Base-by-base conservation (phyloP, 30 jellyfish, hydroid and myxozoan genomes). In the Phacellophora camtschatica region DNA sequence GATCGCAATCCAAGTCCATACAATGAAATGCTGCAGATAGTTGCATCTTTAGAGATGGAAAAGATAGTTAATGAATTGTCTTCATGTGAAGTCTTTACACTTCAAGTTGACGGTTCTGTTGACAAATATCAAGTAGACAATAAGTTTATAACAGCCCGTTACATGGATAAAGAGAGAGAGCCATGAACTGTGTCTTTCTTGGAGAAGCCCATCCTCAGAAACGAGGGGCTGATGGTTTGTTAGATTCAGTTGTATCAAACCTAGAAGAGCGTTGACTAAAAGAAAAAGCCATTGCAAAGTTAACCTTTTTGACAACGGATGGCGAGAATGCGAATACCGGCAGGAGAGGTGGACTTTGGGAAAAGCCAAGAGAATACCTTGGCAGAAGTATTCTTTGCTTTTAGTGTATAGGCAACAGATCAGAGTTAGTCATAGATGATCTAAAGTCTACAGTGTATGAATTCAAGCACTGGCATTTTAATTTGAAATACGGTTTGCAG, bases 201-300 rank as follows among this genome's bases (percentile, higher is more conserved):
- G 84, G 84, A 7, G 84, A 37, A 13, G 25, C 45, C 13, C 43
- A 76, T 8, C 39, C 77, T 70, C 77, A 70, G 48, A 45, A 42
- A 25, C 46, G 76, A 37, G 84, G 84, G 39, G 76, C 84, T 2
- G 51, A 70, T 16, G 84, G 84, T 8, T 76, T 70, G 36, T 43
- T 70, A 70, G 84, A 70, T 70, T 76, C 84, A 37, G 77, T 70
- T 70, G 30, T 63, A 63, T 5, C 27, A 22, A 43, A 45, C 27
- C 10, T 70, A 13, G 84, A 41, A 39, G 29, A 4, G 24, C 18
- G 39, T 5, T 10, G 77, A 70, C 84, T 76, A 70, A 70, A 70
- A 43, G 11, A 39, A 39, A n/a, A n/a, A n/a, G n/a, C 15, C 11
- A 39, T 39, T 8, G 53, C 8, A 39, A 39, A 5, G 53, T 5